Evolutionary conservation across 2,113 vertebrate species (phyloP), one percentile per base, ranked within the genome.

Genomic region (Leucosticte australis): DNA sequence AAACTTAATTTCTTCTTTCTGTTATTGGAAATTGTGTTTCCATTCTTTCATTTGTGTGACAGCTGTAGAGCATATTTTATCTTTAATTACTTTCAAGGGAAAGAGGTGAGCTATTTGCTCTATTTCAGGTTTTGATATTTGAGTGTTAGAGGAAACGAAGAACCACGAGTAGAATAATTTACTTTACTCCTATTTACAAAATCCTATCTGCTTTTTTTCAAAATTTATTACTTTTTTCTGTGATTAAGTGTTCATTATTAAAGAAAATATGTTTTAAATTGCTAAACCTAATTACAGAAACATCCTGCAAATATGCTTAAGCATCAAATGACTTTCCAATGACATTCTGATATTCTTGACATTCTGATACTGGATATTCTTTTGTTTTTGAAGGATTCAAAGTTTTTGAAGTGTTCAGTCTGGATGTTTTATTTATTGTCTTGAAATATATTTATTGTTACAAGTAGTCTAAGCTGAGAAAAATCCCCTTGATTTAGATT

Each of bases 31-130:
- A 78, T 46, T 52, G 75, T 74, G 46, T 85, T 94, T 90, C 53
- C 16, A 47, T 14, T 70, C 19, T 78, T 87, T 60, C 24, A 11
- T 78, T 80, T 47, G 4, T 73, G 41, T 49, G 26, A 85, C 26
- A 79, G 47, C 65, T 91, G 53, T 28, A 63, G 17, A 75, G 6
- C 20, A 55, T 55, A 75, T 63, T 91, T 88, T 90, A 80, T 77
- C 41, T 95, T 85, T 92, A 92, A 76, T 85, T 90, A 74, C 42
- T 81, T 94, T 89, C 39, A 77, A 62, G 63, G 23, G 35, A 89
- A 84, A 74, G 50, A 84, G 8, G 30, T 63, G 74, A 91, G n/a
- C 13, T 94, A n/a, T 88, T 92, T 80, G 13, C 16, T 80, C 31
- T 81, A 14, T 70, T 87, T 84, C 57, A 90, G 23, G 12, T 75